Evolutionary conservation across 2,888 invertebrate species (phyloP), one percentile per base, ranked within the genome.

Genomic region (Drosophila peninsularis): DNA sequence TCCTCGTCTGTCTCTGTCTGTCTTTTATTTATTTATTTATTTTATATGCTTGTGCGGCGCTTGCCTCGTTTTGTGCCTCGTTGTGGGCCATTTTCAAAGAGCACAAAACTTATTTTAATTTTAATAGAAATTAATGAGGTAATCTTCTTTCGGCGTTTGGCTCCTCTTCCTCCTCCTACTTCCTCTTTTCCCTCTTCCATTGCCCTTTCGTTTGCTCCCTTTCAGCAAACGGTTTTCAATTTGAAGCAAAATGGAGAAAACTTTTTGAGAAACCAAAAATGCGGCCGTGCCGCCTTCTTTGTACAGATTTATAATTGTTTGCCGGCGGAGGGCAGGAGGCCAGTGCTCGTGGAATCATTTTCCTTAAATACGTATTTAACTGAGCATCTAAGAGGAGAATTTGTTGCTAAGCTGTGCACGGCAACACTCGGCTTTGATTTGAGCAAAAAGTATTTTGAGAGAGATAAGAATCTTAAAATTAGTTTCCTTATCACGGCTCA

Each of bases 121-220:
- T 81, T 81, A 81, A 81, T 81, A 83, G 83, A 81, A 81, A 81
- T 81, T 81, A 81, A 81, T 81, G 83, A 82, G 83, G 83, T 81
- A 81, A 81, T 81, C 80, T 81, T 80, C 80, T 75, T 77, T 82
- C 42, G 62, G 66, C 61, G 53, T 70, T 73, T 54, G 55, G 62
- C 77, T 49, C 21, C 42, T 21, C 37, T 24, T 0, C 71, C 45
- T 47, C 39, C 27, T 24, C 2, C 45, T 2, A 1, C 7, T 34
- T 54, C 5, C 3, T 30, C 41, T 10, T 19, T 6, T 11, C 7
- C 6, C 13, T 7, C 30, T 30, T 30, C 13, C 30, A 3, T n/a
- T 36, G 30, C 41, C 42, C 47, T 13, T 47, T 24, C n/a, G 9
- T n/a, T 39, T 36, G 21, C 56, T 54, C 34, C 49, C 36, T 57